Evolutionary conservation across 1,140 invertebrate species (phyloP).

Genomic region (Drosophila watanabei): DNA sequence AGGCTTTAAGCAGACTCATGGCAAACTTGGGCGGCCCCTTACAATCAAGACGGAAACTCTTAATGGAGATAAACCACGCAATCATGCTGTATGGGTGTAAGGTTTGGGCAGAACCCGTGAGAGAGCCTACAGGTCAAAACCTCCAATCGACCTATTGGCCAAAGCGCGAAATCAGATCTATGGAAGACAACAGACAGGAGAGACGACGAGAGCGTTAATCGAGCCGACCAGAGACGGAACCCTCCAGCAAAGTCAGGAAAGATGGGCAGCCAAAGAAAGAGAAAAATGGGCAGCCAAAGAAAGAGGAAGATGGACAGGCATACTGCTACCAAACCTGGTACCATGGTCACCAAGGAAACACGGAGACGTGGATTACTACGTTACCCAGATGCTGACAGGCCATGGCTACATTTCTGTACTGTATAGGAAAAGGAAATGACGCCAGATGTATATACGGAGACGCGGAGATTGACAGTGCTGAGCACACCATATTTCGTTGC

Average conservation of each 20-base stretch:
- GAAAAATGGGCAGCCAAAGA: too few relatives aligned
- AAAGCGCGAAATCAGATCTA: too few relatives aligned
- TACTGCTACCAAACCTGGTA: not conserved
- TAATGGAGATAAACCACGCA: not conserved
- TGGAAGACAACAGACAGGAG: too few relatives aligned
- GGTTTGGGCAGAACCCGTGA: not conserved
- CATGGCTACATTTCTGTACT: not conserved
- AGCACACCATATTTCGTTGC: too few relatives aligned
- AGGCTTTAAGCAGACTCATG: too few relatives aligned
- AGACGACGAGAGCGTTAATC: too few relatives aligned
- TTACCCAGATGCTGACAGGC: not conserved
- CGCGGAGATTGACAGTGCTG: too few relatives aligned
- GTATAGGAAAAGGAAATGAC: not conserved
- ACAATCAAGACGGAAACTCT: not conserved
- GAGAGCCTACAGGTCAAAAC: not conserved
- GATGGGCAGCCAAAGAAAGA: too few relatives aligned
- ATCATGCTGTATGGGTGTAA: not conserved
- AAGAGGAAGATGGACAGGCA: too few relatives aligned
- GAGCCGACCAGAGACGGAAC: too few relatives aligned
- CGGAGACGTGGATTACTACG: not conserved
- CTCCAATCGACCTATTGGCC: too few relatives aligned
- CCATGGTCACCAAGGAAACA: not conserved
- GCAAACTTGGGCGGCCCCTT: not conserved
- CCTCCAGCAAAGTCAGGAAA: too few relatives aligned
- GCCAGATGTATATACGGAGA: not conserved